These are phyloP conservation scores for Percopsis omiscomaycus DNA, from an alignment of 2,797 vertebrate species.

Conservation along the genomic window DNA sequence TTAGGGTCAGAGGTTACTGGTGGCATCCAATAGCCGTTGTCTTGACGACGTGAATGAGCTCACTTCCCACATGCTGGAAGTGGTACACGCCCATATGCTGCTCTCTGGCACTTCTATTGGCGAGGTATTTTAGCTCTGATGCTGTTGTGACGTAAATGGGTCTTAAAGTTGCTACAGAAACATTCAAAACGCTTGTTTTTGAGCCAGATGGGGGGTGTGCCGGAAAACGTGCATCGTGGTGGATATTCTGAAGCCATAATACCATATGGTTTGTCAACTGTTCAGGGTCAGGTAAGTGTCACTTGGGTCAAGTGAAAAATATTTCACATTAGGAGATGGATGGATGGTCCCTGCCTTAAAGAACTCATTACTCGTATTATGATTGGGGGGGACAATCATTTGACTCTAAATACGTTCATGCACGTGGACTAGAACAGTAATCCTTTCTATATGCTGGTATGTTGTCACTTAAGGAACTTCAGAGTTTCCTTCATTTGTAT, in stretches of 20 bases:
- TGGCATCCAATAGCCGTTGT: slow-evolving; percentile 31
- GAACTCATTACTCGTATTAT: too few species aligned
- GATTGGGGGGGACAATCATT: too few species aligned
- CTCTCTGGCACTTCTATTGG: slow-evolving; percentile 11
- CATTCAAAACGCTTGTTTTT: background rate
- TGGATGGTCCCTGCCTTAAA: too few species aligned
- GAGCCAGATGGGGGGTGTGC: slow-evolving; percentile 38
- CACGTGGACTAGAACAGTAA: too few species aligned
- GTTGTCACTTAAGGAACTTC: background rate
- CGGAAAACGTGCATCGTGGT: background rate
- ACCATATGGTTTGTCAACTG: slow-evolving; percentile 17
- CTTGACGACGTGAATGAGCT: slow-evolving; percentile 64
- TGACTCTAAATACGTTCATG: too few species aligned
- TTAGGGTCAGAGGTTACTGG: slow-evolving; percentile 50
- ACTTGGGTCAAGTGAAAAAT: background rate
- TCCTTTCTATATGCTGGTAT: background rate
- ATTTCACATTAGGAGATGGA: background rate
- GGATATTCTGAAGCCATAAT: background rate
- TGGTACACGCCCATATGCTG: slow-evolving; percentile 57
- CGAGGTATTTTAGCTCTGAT: slow-evolving; percentile 31
- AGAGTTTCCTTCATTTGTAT: background rate
- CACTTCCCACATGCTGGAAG: slow-evolving; percentile 69
- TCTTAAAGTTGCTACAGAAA: too few species aligned
- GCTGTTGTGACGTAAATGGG: background rate
- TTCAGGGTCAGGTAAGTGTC: slow-evolving; percentile 45